Evolutionary conservation across 2,113 vertebrate genomes (phyloP), one percentile per base, ranked within the genome.

Genomic region (Hymenochirus boettgeri): DNA sequence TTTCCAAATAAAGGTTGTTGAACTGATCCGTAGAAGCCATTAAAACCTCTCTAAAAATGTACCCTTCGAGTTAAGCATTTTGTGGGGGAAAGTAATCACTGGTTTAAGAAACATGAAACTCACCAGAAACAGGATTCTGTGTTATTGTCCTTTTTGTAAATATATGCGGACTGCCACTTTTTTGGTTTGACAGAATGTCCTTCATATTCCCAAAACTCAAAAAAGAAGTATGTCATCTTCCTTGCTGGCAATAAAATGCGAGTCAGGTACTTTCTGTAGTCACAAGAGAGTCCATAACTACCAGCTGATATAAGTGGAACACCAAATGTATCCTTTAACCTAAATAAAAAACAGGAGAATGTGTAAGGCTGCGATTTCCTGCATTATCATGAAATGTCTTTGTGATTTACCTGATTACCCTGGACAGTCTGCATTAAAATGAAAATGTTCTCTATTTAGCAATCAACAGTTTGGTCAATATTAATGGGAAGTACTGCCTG

Each of bases 251-350:
- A 88, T 78, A 99, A 81, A 63, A 97, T 78, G 39, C 96, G 88
- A 3, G 89, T 93, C 73, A 99, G 72, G 54, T 89, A 92, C 59
- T 81, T 80, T 72, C 93, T 94, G 61, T 86, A 89, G 85, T 99
- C 91, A 79, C 96, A 99, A 0, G 96, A 93, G 59, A 97, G 71
- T 27, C 96, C 96, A 52, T 97, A 99, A 76, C 95, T 99, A 73
- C 95, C 96, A 11, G 93, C 92, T 18, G 96, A 97, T 82, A 99
- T 93, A 76, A 96, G 76, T 42, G 96, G 93, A 29, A 92, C 84
- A 69, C 76, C 87, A 79, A 92, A 74, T 39, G 83, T 59, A 11
- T 86, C 85, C 37, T 91, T 86, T 55, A 93, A 82, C 75, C 89
- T 90, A 72, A 71, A 82, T 39, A 54, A 72, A 73, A 76, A 57